phyloP scores from a whole-genome alignment of 2,113 vertebrate species.

The Labeo rohita region DNA sequence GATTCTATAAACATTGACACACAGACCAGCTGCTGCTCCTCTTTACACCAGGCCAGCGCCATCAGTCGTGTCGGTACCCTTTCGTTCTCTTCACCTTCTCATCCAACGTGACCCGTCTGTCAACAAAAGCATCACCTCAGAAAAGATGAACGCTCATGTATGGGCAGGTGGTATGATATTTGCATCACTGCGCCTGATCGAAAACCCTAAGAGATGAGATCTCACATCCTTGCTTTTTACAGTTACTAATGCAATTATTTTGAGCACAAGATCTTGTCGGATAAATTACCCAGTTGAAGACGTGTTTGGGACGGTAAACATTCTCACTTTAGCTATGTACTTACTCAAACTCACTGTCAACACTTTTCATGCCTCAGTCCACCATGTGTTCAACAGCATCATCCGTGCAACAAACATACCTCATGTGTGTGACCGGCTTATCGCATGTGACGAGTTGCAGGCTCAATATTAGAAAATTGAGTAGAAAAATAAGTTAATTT shows the following conservation, averaged over 20 bases:
- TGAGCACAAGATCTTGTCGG: not conserved
- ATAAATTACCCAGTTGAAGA: not conserved
- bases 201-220: not conserved
- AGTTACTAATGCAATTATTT: not conserved
- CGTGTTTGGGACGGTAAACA: not conserved
- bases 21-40: constrained; percentile 72
- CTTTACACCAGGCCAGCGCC: not conserved
- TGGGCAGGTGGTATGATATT: not conserved
- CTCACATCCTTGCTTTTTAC: not conserved
- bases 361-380: not conserved
- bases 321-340: not conserved
- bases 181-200: not conserved
- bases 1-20: constrained; percentile 82
- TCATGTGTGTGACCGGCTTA: not conserved
- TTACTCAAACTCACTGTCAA: constrained; percentile 12
- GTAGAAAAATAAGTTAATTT: too few species aligned
- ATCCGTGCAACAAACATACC: not conserved
- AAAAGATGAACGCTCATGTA: not conserved
- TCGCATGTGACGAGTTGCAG: not conserved
- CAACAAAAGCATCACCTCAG: constrained; percentile 46
- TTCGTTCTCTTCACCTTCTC: constrained; percentile 69
- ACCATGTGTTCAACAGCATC: not conserved
- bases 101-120: constrained; percentile 74
- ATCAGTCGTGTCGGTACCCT: not conserved
- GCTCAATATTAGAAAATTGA: not conserved